Base-by-base conservation (phyloP, 2,888 invertebrate genomes). In the Meiosimyza platycephala region DNA sequence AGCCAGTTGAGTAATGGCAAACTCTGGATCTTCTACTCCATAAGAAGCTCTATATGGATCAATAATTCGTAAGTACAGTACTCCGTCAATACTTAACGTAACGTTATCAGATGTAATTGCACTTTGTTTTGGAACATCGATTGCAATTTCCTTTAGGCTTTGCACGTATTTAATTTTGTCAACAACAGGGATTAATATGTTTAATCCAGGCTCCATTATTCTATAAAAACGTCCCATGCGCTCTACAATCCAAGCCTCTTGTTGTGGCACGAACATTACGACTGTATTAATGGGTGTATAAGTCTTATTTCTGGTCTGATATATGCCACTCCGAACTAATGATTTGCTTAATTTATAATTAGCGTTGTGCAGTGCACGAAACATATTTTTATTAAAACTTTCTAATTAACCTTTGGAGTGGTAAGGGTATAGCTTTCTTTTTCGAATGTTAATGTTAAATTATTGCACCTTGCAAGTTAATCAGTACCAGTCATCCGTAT, bases 21-120 rank as follows among this genome's bases (percentile, higher is more conserved):
- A 99, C 88, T 99, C 99, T 0, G 99, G 97, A 89, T 99, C 99
- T 88, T 99, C 98, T 12, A 99, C 99, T 28, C 99, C 99, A 88
- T 99, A 99, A 77, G 98, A 97, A 65, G 94, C 93, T 91, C 95
- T 91, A 86, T 97, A 99, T 1, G 99, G 94, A 88, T 99, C 95
- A 73, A 95, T 90, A 79, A 99, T 95, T 83, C 95, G 90, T 72
- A 99, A 90, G 87, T 99, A 99, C 66, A 99, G 89, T 2, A 99
- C 98, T 74, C 99, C 99, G 88, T 99, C 99, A 82, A 99, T 96
- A 82, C 93, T 94, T 71, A 99, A 88, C 0, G 96, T 97, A 0
- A 99, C 99, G 89, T 99, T 99, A 87, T 99, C 99, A 73, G 95
- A 91, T 16, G 99, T 98, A 80, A 99, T 98, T 22, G 99, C 99